Conservation (phyloP, 2,888 invertebrate species). For the Candidula unifasciata region DNA sequence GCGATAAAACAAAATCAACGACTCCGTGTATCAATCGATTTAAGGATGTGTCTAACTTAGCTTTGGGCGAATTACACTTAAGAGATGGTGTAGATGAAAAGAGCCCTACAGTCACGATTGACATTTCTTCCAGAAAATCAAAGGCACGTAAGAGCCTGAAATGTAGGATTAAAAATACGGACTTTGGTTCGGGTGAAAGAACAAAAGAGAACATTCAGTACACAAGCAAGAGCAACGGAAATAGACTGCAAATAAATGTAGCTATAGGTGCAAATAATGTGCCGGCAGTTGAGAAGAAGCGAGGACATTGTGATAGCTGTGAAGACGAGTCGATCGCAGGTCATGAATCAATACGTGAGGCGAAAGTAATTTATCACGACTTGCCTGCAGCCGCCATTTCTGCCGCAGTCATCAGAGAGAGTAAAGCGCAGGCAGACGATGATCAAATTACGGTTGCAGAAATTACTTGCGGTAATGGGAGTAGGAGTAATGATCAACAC, state of each 20-base stretch:
- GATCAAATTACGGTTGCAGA: not conserved
- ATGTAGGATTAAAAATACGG: not conserved
- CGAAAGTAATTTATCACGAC: not conserved
- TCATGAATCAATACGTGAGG: not conserved
- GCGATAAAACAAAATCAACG: not conserved
- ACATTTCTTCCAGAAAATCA: not conserved
- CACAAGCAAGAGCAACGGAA: not conserved
- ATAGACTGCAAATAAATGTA: not conserved
- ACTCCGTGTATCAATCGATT: conserved; percentile 10
- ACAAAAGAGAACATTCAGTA: not conserved
- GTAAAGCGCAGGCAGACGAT: not conserved
- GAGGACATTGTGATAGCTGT: not conserved
- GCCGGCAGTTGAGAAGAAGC: not conserved
- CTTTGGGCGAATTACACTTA: not conserved
- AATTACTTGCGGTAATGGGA: too few species aligned
- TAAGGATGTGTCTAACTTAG: not conserved
- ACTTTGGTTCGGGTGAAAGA: too few species aligned
- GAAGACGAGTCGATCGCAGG: not conserved
- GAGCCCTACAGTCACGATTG: not conserved
- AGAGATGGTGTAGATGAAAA: not conserved
- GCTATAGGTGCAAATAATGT: not conserved
- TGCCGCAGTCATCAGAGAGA: not conserved
- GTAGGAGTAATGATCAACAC: too few species aligned
- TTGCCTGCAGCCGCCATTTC: not conserved
- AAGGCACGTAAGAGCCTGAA: not conserved